These are phyloP conservation scores for Drosophila bunnanda DNA, from an alignment of 2,888 invertebrate genomes.

Conservation along the genomic window DNA sequence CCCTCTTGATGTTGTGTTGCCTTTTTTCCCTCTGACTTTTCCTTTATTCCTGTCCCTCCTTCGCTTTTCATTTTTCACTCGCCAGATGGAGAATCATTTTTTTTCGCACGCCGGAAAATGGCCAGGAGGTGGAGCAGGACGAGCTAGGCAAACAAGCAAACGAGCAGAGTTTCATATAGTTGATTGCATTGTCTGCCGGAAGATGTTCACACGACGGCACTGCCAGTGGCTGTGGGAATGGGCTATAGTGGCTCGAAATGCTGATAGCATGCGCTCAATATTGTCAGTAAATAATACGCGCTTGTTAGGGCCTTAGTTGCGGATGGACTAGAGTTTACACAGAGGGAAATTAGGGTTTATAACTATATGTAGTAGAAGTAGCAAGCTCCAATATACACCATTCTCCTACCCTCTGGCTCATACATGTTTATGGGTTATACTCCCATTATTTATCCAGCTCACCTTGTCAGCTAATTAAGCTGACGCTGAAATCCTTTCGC, in stretches of 20 bases:
- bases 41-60: constrained; percentile 8
- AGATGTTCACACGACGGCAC: constrained; percentile 15
- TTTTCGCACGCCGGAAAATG: constrained; percentile 28
- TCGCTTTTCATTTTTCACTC: constrained; percentile 47
- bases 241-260: constrained; percentile 15
- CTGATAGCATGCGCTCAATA: constrained; percentile 45
- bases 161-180: constrained; percentile 52
- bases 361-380: neutral
- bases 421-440: neutral
- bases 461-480: neutral
- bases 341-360: neutral
- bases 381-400: neutral
- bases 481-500: neutral
- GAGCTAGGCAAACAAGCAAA: constrained; percentile 40
- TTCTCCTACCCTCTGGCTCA: neutral
- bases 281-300: constrained; percentile 50
- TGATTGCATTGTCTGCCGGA: constrained; percentile 50
- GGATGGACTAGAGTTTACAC: neutral
- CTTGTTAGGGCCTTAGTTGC: constrained; percentile 33
- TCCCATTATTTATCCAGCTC: neutral
- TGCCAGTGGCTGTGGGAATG: neutral
- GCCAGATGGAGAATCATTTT: constrained; percentile 45
- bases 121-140: neutral
- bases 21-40: constrained; percentile 16
- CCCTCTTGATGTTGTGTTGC: constrained; percentile 5